Conservation (phyloP, 2,113 vertebrate species). For the Pterocles burchelli region DNA sequence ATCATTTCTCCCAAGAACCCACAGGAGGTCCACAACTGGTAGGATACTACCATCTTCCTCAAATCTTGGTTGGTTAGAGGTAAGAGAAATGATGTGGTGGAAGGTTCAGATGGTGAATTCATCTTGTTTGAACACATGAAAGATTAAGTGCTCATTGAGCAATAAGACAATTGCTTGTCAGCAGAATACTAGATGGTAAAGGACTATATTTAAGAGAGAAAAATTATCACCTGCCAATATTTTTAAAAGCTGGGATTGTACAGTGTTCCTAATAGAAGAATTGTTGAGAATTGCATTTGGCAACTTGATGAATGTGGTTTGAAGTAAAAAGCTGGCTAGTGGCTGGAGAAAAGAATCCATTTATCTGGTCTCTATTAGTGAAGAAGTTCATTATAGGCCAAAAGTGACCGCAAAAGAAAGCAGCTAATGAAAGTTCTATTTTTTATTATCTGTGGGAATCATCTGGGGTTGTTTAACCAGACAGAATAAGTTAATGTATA, state of each 20-base stretch:
- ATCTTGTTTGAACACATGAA: constrained; percentile 5
- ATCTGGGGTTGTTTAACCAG: not conserved
- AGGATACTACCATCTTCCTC: not conserved
- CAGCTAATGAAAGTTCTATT: not conserved
- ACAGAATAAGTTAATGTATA: not conserved
- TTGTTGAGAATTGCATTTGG: constrained; percentile 13
- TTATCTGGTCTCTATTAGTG: not conserved
- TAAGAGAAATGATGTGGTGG: not conserved
- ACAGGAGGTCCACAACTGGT: not conserved
- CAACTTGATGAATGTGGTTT: constrained; percentile 27
- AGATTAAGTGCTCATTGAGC: not conserved
- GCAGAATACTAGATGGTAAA: not conserved
- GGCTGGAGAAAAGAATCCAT: not conserved
- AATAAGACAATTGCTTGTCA: constrained; percentile 4
- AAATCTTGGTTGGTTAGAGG: not conserved
- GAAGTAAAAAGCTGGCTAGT: constrained; percentile 5
- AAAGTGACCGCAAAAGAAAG: not conserved
- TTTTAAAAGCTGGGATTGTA: constrained; percentile 31
- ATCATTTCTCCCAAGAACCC: not conserved
- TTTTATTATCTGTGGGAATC: not conserved
- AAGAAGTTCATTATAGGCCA: not conserved
- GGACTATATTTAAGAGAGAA: constrained; percentile 10
- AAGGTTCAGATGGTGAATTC: constrained; percentile 5
- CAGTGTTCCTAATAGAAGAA: not conserved
- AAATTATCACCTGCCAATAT: constrained; percentile 49